Evolutionary conservation across 2,797 vertebrate genomes (phyloP).

Genomic region (Tarsius wallacei): DNA sequence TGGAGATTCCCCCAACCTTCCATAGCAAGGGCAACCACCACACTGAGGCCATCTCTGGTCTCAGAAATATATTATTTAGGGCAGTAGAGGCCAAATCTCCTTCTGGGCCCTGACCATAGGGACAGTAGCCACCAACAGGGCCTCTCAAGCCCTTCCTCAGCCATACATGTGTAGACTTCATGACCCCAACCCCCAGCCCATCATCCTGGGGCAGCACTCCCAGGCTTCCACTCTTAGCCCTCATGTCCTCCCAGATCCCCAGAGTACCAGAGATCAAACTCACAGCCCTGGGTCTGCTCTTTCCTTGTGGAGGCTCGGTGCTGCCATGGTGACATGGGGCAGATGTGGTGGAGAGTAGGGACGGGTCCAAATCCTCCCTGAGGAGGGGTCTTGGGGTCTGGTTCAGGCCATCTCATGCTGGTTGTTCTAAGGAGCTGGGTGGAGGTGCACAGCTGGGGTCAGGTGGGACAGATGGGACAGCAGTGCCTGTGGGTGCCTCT

Average conservation of each 20-base stretch:
- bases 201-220: background rate
- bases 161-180: accelerated
- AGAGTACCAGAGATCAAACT: background rate
- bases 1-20: too few species aligned
- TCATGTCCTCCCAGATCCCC: too few species aligned
- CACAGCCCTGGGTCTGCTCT: too few species aligned
- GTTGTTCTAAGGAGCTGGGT: background rate
- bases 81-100: too few species aligned
- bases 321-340: background rate
- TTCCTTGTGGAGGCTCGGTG: accelerated
- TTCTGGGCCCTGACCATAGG: background rate
- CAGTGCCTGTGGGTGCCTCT: background rate
- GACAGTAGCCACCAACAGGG: background rate
- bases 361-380: background rate
- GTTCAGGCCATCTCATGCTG: background rate
- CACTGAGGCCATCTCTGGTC: background rate
- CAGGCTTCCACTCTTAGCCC: background rate
- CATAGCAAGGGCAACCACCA: background rate
- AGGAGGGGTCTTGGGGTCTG: background rate
- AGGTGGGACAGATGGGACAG: background rate
- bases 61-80: background rate
- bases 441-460: background rate
- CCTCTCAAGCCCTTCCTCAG: background rate
- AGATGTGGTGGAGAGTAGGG: accelerated
- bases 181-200: background rate